Conservation (phyloP, 2,888 invertebrate genomes). For the Hipparchia semele region DNA sequence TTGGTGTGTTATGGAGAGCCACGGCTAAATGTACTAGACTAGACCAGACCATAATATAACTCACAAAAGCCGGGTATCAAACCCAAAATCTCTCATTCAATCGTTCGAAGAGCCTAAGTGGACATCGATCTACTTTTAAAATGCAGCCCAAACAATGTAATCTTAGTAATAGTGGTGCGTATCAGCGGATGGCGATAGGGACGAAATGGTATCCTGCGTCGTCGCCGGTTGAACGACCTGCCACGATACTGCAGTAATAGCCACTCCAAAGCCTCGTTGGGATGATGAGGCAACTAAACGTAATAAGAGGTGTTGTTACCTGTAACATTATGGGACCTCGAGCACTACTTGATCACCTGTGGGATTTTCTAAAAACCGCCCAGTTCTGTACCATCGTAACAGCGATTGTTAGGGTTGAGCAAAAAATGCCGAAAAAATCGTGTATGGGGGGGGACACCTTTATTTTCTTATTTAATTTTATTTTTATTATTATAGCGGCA, state of each 20-base stretch:
- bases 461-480: too few relatives aligned
- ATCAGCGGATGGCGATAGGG: constrained; percentile 38
- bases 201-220: constrained; percentile 32
- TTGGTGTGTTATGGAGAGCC: too few relatives aligned
- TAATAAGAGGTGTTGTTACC: too few relatives aligned
- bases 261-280: constrained; percentile 10
- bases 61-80: neutral
- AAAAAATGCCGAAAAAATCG: too few relatives aligned
- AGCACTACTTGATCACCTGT: too few relatives aligned
- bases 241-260: constrained; percentile 11
- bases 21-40: too few relatives aligned
- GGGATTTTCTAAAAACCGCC: too few relatives aligned
- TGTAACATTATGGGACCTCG: too few relatives aligned
- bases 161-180: constrained; percentile 29
- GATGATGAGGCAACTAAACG: neutral
- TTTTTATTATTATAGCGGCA: too few relatives aligned
- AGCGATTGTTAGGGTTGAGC: too few relatives aligned
- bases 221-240: constrained; percentile 30
- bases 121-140: neutral
- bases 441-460: too few relatives aligned
- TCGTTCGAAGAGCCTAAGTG: neutral
- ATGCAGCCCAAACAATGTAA: constrained; percentile 22
- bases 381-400: neutral
- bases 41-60: too few relatives aligned
- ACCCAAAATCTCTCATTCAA: neutral